phyloP scores from a whole-genome alignment of 2,113 vertebrate genomes.

The Neogale vison region DNA sequence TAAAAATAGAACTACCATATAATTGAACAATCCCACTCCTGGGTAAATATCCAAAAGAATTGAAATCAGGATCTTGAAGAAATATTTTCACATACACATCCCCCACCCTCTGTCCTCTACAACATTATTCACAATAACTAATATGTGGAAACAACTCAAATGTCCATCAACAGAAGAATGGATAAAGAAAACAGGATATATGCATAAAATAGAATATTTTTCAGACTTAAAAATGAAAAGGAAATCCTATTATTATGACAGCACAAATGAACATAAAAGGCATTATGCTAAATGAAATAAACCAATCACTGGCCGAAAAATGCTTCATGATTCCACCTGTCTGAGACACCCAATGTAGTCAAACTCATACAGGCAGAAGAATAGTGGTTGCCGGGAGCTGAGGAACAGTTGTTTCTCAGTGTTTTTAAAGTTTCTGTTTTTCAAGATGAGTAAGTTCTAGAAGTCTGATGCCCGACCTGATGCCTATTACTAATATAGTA shows the following conservation, averaged over 20 bases:
- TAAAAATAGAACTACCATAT: not conserved
- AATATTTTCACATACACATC: not conserved
- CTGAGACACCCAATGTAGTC: not conserved
- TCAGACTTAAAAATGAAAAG: not conserved
- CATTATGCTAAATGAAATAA: not conserved
- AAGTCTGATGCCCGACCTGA: not conserved
- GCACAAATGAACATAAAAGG: not conserved
- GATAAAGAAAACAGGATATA: not conserved
- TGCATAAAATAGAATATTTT: not conserved
- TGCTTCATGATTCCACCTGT: not conserved
- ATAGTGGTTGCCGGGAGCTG: too few species aligned
- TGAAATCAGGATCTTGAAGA: not conserved
- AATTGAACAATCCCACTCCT: not conserved
- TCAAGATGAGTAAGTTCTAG: not conserved
- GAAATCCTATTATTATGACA: not conserved
- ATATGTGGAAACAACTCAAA: not conserved
- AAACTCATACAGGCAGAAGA: not conserved
- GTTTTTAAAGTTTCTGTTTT: not conserved
- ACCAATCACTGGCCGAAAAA: not conserved
- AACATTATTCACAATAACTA: not conserved
- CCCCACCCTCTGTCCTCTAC: not conserved
- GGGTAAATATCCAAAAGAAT: not conserved
- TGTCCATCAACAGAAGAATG: not conserved
- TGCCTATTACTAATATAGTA: not conserved
- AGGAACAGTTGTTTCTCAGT: not conserved